These are phyloP conservation scores for Champsocephalus esox DNA, from an alignment of 2,797 vertebrate genomes.

Conservation along the genomic window DNA sequence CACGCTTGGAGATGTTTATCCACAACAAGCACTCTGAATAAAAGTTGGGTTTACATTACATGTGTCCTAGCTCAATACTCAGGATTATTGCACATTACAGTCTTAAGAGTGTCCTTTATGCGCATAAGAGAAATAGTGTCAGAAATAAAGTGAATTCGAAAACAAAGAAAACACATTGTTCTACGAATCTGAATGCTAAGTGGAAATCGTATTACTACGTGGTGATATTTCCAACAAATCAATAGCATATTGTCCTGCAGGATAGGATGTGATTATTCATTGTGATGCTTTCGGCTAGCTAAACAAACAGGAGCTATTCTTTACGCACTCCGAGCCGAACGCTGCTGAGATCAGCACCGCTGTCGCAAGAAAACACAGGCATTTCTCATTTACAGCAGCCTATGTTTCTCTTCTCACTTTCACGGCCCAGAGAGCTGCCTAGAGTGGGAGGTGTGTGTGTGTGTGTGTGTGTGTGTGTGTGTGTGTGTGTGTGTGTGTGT, in stretches of 20 bases:
- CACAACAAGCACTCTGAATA: slow-evolving; percentile 43
- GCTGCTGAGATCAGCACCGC: slow-evolving; percentile 75
- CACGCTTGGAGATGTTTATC: slow-evolving; percentile 70
- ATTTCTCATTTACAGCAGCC: slow-evolving; percentile 75
- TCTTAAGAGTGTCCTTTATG: slow-evolving; percentile 39
- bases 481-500: neutral
- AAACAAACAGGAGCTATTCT: slow-evolving; percentile 72
- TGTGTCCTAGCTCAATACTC: slow-evolving; percentile 30
- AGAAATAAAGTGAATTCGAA: slow-evolving; percentile 15
- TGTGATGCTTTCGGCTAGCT: slow-evolving; percentile 55
- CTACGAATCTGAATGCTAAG: slow-evolving; percentile 13
- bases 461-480: slow-evolving; percentile 18
- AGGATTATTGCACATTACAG: slow-evolving; percentile 56
- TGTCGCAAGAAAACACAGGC: slow-evolving; percentile 46
- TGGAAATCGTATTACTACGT: slow-evolving; percentile 41
- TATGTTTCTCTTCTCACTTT: slow-evolving; percentile 72
- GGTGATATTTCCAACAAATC: slow-evolving; percentile 57
- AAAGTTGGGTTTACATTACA: slow-evolving; percentile 52
- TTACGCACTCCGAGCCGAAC: slow-evolving; percentile 56
- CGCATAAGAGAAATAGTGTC: slow-evolving; percentile 20
- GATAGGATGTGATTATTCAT: slow-evolving; percentile 66
- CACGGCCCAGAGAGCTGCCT: slow-evolving; percentile 72
- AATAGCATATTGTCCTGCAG: slow-evolving; percentile 55
- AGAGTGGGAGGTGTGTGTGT: slow-evolving; percentile 40
- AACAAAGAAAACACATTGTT: neutral